Base-by-base conservation (phyloP, 2,888 invertebrate genomes). In the Eupelmus urozonus region DNA sequence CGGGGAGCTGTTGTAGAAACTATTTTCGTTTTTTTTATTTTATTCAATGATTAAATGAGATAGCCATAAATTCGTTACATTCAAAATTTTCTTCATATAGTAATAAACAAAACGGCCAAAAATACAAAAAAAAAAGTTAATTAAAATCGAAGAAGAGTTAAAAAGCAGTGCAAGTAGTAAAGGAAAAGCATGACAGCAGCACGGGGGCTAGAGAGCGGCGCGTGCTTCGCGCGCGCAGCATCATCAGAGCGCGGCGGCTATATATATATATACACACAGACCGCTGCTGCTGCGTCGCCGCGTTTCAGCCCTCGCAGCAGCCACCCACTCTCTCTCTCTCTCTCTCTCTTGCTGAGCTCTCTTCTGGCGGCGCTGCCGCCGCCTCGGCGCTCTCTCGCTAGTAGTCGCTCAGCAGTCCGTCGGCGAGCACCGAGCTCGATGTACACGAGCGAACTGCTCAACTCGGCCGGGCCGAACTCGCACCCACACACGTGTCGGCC, bases 361-460 rank as follows among this genome's bases (percentile, higher is more conserved):
- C 63, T 5, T 16, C 49, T 23, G 49, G 67, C 75, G 55, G 40
- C 29, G 23, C 20, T 3, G 29, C 5, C 51, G 9, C 18, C 3
- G 45, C 45, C 40, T 25, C 63, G 53, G 0, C 59, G 29, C 40
- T 62, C 40, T 27, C 49, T 25, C 25, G n/a, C 25, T 11, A n/a
- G 59, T 57, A 40, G 42, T 13, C 55, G 45, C 34, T 57, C 70
- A 76, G 76, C 66, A 49, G 70, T 59, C 18, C 23, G 71, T 71
- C 71, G 60, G 55, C 77, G 45, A 67, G 67, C 72, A 67, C 62
- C 77, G 77, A 81, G 76, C 76, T 42, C 18, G n/a, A 18, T 23
- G 16, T 11, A 5, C 40, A n/a, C 53, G 27, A 42, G 20, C 66
- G 18, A 34, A 34, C 34, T 34, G 34, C 34, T 5, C 3, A 49